Percentiles rank a stretch among this genome's conserved stretches.
These are phyloP conservation scores for Trichomalopsis sarcophagae DNA, from an alignment of 1,140 invertebrate genomes.

Conservation along the genomic window DNA sequence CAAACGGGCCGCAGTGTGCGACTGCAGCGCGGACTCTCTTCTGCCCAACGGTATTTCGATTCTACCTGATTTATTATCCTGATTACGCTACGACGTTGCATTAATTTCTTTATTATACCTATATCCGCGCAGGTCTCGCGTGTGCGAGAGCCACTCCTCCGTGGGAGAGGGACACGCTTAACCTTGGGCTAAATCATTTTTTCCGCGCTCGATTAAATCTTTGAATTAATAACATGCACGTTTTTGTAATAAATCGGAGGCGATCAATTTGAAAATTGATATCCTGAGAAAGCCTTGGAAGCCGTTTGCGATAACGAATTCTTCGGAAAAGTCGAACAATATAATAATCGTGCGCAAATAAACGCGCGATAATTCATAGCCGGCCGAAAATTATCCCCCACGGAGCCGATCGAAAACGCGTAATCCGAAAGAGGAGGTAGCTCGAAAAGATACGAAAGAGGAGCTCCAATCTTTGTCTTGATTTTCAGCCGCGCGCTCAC, in stretches of 20 bases:
- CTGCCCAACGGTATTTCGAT: not conserved
- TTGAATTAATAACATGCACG: not conserved
- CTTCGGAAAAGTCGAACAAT: no score
- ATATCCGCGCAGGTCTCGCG: no score
- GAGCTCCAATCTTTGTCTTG: not conserved
- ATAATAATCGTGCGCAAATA: no score
- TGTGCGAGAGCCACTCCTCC: not conserved
- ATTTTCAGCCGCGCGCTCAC: not conserved
- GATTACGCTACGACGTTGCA: not conserved
- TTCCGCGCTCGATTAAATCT: not conserved
- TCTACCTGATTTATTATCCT: not conserved
- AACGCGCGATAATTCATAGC: no score
- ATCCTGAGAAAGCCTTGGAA: not conserved
- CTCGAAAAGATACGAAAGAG: not conserved
- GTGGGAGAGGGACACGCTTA: not conserved
- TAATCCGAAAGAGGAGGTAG: no score
- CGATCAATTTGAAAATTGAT: not conserved
- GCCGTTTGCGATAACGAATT: no score
- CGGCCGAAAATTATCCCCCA: no score
- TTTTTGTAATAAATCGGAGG: not conserved
- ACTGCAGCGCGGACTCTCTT: no score
- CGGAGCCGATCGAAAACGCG: no score
- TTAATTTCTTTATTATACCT: slow-evolving; percentile 5
- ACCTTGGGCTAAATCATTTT: not conserved
- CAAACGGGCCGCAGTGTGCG: no score